phyloP scores from a whole-genome alignment of 2,888 invertebrate genomes.

The Congeria kusceri region DNA sequence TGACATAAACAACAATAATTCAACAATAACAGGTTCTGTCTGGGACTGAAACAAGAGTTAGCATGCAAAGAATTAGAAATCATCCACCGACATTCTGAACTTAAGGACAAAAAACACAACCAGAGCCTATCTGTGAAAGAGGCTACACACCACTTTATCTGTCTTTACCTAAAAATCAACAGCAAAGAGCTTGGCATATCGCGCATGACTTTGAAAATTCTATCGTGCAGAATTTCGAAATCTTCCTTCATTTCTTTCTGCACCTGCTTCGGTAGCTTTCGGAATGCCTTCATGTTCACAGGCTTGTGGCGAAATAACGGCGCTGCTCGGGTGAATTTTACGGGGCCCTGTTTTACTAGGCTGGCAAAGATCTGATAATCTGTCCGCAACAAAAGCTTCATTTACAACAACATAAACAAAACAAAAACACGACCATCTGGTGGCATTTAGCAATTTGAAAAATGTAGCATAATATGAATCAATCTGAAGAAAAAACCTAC shows the following conservation, averaged over 20 bases:
- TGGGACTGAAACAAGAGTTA: too few relatives aligned
- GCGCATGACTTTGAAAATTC: constrained; percentile 87
- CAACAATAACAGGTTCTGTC: too few relatives aligned
- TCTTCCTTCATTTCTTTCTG: constrained; percentile 75
- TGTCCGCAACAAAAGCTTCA: constrained; percentile 35
- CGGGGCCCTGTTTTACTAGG: constrained; percentile 78
- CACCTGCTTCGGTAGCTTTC: constrained; percentile 73
- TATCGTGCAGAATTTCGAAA: constrained; percentile 76
- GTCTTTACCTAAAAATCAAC: constrained; percentile 88
- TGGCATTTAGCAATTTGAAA: too few relatives aligned
- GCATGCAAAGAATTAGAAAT: too few relatives aligned
- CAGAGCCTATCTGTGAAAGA: too few relatives aligned
- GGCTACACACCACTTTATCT: neutral
- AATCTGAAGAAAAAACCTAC: too few relatives aligned
- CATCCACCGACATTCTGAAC: too few relatives aligned
- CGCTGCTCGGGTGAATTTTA: constrained; percentile 69
- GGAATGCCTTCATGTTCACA: constrained; percentile 73
- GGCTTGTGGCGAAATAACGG: constrained; percentile 72
- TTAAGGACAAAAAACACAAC: too few relatives aligned
- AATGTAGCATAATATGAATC: too few relatives aligned
- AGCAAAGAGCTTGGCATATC: constrained; percentile 88
- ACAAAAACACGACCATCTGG: too few relatives aligned
- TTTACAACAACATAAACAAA: too few relatives aligned
- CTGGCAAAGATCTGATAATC: constrained; percentile 81
- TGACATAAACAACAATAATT: too few relatives aligned